A percentile compares a stretch with the other conserved stretches of the same genome.
These are phyloP conservation scores for Ophthalmolycus amberensis DNA, from an alignment of 2,113 vertebrate species.

Conservation along the genomic window DNA sequence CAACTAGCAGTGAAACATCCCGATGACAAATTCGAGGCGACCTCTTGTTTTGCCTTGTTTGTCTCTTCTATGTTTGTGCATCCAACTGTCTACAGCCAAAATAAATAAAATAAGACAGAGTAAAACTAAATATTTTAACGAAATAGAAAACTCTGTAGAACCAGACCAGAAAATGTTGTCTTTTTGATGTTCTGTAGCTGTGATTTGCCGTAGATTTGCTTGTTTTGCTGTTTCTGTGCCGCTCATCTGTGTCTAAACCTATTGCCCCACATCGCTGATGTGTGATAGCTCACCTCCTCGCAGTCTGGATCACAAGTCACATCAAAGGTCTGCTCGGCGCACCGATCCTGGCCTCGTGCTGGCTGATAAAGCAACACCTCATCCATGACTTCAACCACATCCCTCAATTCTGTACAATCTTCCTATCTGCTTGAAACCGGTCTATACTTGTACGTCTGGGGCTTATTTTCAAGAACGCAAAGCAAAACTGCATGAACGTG, in stretches of 20 bases:
- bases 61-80: neutral
- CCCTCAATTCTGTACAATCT: constrained; percentile 40
- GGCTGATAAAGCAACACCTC: constrained; percentile 65
- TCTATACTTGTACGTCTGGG: constrained; percentile 19
- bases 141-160: neutral
- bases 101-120: no score
- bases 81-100: neutral
- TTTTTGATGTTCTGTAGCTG: neutral
- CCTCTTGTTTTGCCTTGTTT: neutral
- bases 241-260: constrained; percentile 39
- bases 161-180: neutral
- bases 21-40: neutral
- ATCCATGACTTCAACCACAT: constrained; percentile 52
- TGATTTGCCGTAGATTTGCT: constrained; percentile 9
- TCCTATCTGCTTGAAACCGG: constrained; percentile 43
- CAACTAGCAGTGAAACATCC: neutral
- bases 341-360: constrained; percentile 23
- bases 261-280: neutral
- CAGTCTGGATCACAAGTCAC: constrained; percentile 50
- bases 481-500: constrained; percentile 19
- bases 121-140: neutral
- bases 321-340: constrained; percentile 49
- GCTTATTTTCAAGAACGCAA: constrained; percentile 17
- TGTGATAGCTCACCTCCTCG: constrained; percentile 35
- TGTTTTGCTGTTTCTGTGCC: constrained; percentile 31